Evolutionary conservation across 2,797 vertebrate species (phyloP).

Genomic region (Poeciliopsis turneri): DNA sequence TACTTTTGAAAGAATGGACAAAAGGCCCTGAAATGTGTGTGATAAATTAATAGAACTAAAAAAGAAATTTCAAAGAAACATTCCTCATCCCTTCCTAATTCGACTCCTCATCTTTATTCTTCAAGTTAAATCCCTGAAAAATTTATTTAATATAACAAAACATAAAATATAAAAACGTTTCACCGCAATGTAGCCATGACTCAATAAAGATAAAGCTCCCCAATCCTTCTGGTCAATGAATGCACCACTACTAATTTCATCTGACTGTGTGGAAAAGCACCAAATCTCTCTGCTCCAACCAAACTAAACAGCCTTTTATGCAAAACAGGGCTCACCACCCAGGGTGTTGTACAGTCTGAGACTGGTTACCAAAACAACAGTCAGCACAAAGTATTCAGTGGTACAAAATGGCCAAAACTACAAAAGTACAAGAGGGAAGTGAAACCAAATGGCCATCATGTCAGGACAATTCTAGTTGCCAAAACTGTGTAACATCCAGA

Average conservation of each 20-base stretch:
- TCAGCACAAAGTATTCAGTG: not conserved
- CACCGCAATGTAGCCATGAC: not conserved
- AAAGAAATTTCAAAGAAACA: not conserved
- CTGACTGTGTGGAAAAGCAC: not conserved
- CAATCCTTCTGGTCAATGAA: not conserved
- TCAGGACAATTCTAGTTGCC: not conserved
- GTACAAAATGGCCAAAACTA: not conserved
- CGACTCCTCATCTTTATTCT: not conserved
- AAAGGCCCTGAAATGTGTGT: not conserved
- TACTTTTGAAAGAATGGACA: not conserved
- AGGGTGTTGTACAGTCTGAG: not conserved
- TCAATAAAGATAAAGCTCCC: not conserved
- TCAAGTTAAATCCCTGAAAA: not conserved
- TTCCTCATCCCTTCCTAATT: slow-evolving; percentile 1
- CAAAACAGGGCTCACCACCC: not conserved
- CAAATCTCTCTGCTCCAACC: not conserved
- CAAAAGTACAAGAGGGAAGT: not conserved
- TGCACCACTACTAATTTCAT: not conserved
- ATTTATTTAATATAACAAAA: not conserved
- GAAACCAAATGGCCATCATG: not conserved
- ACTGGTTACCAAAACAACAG: not conserved
- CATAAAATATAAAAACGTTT: not conserved
- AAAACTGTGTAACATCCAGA: not conserved
- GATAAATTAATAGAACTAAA: not conserved
- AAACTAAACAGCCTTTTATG: not conserved